Conservation (phyloP, 2,888 invertebrate species). For the Drosophila melanosoma region DNA sequence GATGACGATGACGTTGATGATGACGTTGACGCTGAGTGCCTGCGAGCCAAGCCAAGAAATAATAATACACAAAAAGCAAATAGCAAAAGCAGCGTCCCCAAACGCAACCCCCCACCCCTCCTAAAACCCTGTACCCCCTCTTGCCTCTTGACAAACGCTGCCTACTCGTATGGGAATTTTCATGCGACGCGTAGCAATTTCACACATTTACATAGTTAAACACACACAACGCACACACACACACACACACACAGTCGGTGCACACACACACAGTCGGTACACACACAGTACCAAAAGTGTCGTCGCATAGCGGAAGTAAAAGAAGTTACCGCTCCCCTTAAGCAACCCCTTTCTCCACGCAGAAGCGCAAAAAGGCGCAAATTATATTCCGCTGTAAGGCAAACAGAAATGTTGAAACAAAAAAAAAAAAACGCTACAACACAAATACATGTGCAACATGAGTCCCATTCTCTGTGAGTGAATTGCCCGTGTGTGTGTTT, state of each 20-base stretch:
- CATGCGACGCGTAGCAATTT: conserved; percentile 78
- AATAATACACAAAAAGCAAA: conserved; percentile 78
- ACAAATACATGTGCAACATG: conserved; percentile 45
- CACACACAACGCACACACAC: conserved; percentile 49
- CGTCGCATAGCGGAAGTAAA: conserved; percentile 75
- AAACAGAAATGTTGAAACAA: conserved; percentile 57
- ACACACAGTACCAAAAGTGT: conserved; percentile 61
- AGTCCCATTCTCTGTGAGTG: neutral
- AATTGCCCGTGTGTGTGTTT: conserved; percentile 7
- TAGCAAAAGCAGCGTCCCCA: conserved; percentile 39
- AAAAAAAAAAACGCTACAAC: conserved; percentile 9
- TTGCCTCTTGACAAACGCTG: conserved; percentile 13
- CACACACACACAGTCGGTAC: conserved; percentile 6
- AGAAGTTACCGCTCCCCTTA: conserved; percentile 65
- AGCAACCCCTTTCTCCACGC: neutral
- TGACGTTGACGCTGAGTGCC: conserved; percentile 66
- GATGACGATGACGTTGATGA: conserved; percentile 26
- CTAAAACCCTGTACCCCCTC: neutral
- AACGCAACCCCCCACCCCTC: conserved; percentile 10
- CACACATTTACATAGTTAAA: conserved; percentile 79
- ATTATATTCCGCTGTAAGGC: conserved; percentile 76
- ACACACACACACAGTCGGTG: conserved; percentile 4
- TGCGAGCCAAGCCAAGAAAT: conserved; percentile 68
- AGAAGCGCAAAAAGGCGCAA: conserved; percentile 64
- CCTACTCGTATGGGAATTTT: conserved; percentile 72